A percentile compares a stretch with the other conserved stretches of the same genome.
Conservation (phyloP, 2,113 vertebrate species). For the Pleuronectes platessa region DNA sequence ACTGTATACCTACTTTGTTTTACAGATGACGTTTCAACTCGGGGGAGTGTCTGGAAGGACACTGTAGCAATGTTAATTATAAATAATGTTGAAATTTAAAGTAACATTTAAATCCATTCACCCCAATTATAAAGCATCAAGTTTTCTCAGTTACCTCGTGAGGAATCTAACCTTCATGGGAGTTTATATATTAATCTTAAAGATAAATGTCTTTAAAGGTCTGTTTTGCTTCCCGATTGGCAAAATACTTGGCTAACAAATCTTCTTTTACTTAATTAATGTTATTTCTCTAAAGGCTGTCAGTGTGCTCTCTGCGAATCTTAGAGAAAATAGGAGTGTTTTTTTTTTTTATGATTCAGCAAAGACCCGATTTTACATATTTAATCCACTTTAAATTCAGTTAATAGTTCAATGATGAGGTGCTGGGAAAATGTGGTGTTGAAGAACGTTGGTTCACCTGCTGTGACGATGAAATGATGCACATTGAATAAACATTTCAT, state of each 20-base stretch:
- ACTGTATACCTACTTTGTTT: constrained; percentile 1
- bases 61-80: constrained; percentile 1
- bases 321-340: too few relatives aligned
- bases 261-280: constrained; percentile 1
- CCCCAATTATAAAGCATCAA: neutral
- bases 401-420: too few relatives aligned
- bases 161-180: constrained; percentile 10
- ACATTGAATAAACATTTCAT: too few relatives aligned
- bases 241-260: too few relatives aligned
- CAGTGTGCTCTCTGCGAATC: neutral
- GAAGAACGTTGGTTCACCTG: too few relatives aligned
- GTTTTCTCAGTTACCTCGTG: constrained; percentile 1
- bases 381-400: too few relatives aligned
- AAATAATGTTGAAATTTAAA: constrained; percentile 14
- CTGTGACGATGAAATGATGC: too few relatives aligned
- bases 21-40: constrained; percentile 25
- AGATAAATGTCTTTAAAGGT: neutral
- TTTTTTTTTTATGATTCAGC: too few relatives aligned
- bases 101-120: constrained; percentile 35
- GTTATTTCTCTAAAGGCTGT: constrained; percentile 7
- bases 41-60: constrained; percentile 25
- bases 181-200: neutral
- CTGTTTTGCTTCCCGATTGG: neutral
- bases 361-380: too few relatives aligned
- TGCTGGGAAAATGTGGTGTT: too few relatives aligned